phyloP scores from a whole-genome alignment of 2,888 invertebrate species.

The Barypeithes pellucidus region DNA sequence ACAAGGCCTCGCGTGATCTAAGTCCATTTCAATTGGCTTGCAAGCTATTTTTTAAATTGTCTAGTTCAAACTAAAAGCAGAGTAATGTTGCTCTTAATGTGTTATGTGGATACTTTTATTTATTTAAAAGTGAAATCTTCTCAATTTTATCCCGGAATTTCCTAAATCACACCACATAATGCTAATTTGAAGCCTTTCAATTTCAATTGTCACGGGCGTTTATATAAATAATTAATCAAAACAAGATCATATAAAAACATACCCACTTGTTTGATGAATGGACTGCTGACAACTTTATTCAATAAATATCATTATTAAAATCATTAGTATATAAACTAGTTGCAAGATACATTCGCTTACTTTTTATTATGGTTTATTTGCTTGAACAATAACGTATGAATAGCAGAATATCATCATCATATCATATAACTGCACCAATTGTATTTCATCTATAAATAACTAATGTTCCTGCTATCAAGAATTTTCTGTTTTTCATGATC shows the following conservation, averaged over 20 bases:
- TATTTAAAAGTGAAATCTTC: too few species aligned
- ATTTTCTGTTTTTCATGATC: too few species aligned
- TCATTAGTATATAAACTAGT: conserved; percentile 40
- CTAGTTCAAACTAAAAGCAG: too few species aligned
- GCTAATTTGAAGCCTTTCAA: not conserved
- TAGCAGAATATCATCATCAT: not conserved
- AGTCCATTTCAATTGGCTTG: too few species aligned
- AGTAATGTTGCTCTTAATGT: too few species aligned
- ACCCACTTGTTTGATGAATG: conserved; percentile 35
- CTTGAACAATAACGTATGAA: not conserved
- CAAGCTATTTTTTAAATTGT: too few species aligned
- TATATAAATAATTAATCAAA: conserved; percentile 40
- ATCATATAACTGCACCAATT: too few species aligned
- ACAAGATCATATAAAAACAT: conserved; percentile 19
- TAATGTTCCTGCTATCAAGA: too few species aligned
- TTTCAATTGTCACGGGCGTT: conserved; percentile 36
- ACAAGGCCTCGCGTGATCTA: too few species aligned
- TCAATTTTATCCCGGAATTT: too few species aligned
- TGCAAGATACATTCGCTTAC: conserved; percentile 41
- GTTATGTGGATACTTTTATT: too few species aligned
- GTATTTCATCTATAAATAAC: too few species aligned
- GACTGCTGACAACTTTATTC: conserved; percentile 33
- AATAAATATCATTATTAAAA: conserved; percentile 37
- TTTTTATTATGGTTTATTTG: conserved; percentile 17
- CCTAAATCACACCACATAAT: not conserved